Evolutionary conservation across 2,888 invertebrate genomes (phyloP).

Genomic region (Eumerus sabulonum): DNA sequence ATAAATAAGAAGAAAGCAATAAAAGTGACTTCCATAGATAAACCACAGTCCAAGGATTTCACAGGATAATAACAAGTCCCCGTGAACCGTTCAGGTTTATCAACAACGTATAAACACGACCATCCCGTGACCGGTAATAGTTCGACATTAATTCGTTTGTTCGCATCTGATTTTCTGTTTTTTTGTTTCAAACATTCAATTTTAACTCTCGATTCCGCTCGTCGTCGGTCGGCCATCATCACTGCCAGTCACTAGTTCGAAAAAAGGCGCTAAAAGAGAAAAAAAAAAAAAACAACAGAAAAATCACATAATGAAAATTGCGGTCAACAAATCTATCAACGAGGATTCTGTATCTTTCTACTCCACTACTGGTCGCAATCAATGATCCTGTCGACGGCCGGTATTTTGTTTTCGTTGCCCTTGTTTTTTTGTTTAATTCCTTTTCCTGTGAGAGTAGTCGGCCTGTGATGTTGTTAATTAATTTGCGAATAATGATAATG

Average conservation of each 20-base stretch:
- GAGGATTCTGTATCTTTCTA: conserved; percentile 65
- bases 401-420: conserved; percentile 29
- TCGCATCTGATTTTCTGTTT: too few relatives aligned
- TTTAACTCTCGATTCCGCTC: too few relatives aligned
- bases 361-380: conserved; percentile 51
- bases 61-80: too few relatives aligned
- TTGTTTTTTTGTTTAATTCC: conserved; percentile 42
- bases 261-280: conserved; percentile 5
- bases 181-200: too few relatives aligned
- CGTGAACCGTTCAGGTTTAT: too few relatives aligned
- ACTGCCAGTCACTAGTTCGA: conserved; percentile 38
- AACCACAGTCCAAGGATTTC: too few relatives aligned
- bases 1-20: too few relatives aligned
- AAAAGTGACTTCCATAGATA: too few relatives aligned
- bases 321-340: conserved; percentile 66
- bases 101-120: too few relatives aligned
- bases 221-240: conserved; percentile 26
- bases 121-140: too few relatives aligned
- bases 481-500: conserved; percentile 67
- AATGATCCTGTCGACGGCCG: conserved; percentile 62
- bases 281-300: too few relatives aligned
- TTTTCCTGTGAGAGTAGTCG: conserved; percentile 25
- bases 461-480: conserved; percentile 64
- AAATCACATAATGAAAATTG: conserved; percentile 50
- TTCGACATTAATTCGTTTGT: too few relatives aligned